These are phyloP conservation scores for Alligator mississippiensis DNA, from an alignment of 2,113 vertebrate species.

Conservation along the genomic window DNA sequence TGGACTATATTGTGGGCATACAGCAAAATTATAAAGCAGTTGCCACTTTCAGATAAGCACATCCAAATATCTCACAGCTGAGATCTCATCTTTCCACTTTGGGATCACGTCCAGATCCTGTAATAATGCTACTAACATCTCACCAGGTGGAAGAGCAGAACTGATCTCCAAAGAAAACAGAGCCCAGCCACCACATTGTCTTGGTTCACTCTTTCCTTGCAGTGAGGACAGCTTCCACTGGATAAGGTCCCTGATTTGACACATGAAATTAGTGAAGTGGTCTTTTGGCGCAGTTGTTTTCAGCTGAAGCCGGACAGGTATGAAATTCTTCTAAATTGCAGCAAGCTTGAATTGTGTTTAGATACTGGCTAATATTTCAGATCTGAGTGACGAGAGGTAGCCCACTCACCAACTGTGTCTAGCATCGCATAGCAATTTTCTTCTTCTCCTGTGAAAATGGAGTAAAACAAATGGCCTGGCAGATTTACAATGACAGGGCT, in stretches of 20 bases:
- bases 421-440: constrained; percentile 69
- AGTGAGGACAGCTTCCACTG: not conserved
- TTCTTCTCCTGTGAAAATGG: constrained; percentile 70
- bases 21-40: too few species aligned
- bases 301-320: constrained; percentile 19
- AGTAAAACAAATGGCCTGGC: constrained; percentile 62
- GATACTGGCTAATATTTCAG: constrained; percentile 74
- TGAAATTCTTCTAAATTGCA: constrained; percentile 35
- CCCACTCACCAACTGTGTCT: constrained; percentile 67
- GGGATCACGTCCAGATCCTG: not conserved
- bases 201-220: not conserved
- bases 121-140: not conserved
- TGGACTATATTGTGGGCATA: too few species aligned
- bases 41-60: too few species aligned
- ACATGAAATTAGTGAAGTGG: not conserved
- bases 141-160: too few species aligned
- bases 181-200: not conserved
- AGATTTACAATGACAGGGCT: constrained; percentile 68
- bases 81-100: not conserved
- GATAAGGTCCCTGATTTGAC: not conserved
- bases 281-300: constrained; percentile 2
- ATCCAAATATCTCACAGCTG: too few species aligned
- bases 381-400: constrained; percentile 66
- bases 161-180: not conserved
- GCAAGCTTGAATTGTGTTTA: constrained; percentile 1